Conservation (phyloP, 2,113 vertebrate species). For the Lepisosteus osseus region DNA sequence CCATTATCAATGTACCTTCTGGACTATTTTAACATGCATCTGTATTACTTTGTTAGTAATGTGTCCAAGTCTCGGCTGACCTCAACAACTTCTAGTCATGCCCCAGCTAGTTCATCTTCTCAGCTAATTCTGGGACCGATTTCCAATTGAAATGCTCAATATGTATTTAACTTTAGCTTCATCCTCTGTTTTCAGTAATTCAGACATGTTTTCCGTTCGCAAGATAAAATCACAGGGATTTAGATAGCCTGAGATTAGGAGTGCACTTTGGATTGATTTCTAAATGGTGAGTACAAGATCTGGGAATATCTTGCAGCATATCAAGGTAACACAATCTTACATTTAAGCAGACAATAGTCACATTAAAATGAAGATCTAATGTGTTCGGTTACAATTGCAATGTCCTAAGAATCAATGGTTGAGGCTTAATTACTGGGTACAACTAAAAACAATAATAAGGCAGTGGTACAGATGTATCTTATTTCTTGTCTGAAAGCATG, state of each 20-base stretch:
- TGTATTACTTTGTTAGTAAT: no score
- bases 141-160: conserved; percentile 18
- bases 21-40: no score
- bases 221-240: conserved; percentile 61
- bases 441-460: conserved; percentile 39
- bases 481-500: conserved; percentile 52
- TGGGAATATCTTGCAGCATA: conserved; percentile 53
- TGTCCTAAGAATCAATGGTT: conserved; percentile 56
- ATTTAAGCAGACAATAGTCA: conserved; percentile 24
- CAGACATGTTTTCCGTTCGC: conserved; percentile 48
- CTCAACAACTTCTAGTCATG: not conserved
- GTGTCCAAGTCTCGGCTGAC: not conserved
- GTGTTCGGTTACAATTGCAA: conserved; percentile 53
- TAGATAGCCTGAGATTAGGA: conserved; percentile 64
- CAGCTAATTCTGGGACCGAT: not conserved
- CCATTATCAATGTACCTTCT: no score
- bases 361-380: conserved; percentile 39
- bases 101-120: not conserved
- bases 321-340: conserved; percentile 39
- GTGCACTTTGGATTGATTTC: conserved; percentile 64
- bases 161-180: conserved; percentile 21
- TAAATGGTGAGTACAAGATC: conserved; percentile 60
- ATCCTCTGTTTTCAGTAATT: conserved; percentile 15
- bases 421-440: conserved; percentile 58
- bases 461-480: conserved; percentile 26